Conservation (phyloP, 2,113 vertebrate species). For the Tragulus kanchil region DNA sequence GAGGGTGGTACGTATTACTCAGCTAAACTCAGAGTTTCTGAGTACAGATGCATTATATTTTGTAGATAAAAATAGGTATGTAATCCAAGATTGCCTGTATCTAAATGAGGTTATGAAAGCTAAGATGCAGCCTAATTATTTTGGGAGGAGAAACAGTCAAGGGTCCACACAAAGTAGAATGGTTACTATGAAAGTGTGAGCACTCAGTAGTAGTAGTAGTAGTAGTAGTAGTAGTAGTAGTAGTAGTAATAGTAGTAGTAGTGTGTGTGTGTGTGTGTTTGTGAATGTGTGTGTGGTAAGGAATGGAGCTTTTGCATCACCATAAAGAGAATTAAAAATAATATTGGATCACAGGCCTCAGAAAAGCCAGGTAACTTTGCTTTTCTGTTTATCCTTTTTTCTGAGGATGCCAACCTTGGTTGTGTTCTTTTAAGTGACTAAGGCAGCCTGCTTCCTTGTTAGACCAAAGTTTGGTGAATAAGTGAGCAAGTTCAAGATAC, state of each 20-base stretch:
- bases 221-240: no score
- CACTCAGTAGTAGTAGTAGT: not conserved
- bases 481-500: constrained; percentile 5
- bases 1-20: constrained; percentile 72
- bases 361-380: not conserved
- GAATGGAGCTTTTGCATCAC: not conserved
- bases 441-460: constrained; percentile 11
- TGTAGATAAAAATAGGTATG: constrained; percentile 53
- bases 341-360: constrained; percentile 70
- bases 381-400: not conserved
- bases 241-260: not conserved
- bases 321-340: constrained; percentile 74
- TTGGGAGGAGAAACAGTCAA: not conserved
- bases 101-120: constrained; percentile 17
- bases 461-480: not conserved
- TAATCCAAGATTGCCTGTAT: not conserved
- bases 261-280: not conserved
- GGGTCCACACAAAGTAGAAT: not conserved
- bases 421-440: not conserved
- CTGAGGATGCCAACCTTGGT: not conserved
- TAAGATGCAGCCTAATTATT: not conserved
- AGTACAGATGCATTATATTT: constrained; percentile 65
- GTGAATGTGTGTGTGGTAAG: not conserved
- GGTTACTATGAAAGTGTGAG: not conserved
- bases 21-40: constrained; percentile 79